Evolutionary conservation across 1,140 invertebrate genomes (phyloP).

Genomic region (Saxidomus purpurata): DNA sequence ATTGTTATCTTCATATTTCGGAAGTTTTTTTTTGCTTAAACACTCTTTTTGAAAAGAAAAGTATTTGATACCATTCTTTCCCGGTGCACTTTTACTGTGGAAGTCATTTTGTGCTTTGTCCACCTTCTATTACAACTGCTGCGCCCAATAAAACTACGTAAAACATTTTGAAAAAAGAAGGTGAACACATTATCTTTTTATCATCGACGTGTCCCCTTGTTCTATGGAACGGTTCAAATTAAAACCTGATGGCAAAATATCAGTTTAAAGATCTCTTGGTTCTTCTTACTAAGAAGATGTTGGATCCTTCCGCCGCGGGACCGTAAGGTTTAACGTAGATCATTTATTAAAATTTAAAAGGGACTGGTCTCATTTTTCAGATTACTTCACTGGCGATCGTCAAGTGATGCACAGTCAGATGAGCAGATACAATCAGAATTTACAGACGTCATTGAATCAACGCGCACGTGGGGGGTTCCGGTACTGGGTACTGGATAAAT

Average conservation of each 20-base stretch:
- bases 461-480: slow-evolving; percentile 78
- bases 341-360: no score
- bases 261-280: no score
- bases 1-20: not conserved
- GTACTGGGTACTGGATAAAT: slow-evolving; percentile 78
- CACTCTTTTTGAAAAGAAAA: no score
- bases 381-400: slow-evolving; percentile 50
- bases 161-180: no score
- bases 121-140: no score
- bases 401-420: slow-evolving; percentile 14
- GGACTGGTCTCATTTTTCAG: not conserved
- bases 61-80: not conserved
- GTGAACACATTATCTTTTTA: not conserved
- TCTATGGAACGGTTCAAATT: not conserved
- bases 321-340: no score
- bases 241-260: no score
- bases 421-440: not conserved
- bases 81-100: not conserved
- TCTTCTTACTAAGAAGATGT: no score
- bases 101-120: not conserved
- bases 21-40: no score
- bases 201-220: not conserved
- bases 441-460: slow-evolving; percentile 60
- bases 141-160: no score
- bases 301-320: no score